These are phyloP conservation scores for Tetranychus truncatus DNA, from an alignment of 2,888 invertebrate genomes.

Conservation along the genomic window DNA sequence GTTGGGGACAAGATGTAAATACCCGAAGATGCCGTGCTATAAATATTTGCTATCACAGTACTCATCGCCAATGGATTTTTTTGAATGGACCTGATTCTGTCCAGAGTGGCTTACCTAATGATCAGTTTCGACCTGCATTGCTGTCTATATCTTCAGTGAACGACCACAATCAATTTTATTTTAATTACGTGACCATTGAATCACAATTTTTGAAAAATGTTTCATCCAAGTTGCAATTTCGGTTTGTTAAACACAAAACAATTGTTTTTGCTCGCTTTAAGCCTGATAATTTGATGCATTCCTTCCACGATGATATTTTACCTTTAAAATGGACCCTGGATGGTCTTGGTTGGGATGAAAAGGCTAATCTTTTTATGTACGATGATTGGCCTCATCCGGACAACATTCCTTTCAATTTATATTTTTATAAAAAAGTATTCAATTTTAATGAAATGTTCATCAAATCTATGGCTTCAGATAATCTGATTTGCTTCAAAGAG, in stretches of 20 bases:
- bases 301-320: conserved; percentile 38
- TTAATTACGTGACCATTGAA: conserved; percentile 28
- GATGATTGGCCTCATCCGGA: conserved; percentile 11
- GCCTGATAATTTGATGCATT: conserved; percentile 40
- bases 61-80: conserved; percentile 33
- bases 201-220: neutral
- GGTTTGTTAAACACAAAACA: conserved; percentile 27
- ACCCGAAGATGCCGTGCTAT: conserved; percentile 32
- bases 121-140: conserved; percentile 25
- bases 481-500: conserved; percentile 33
- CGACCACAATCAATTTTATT: conserved; percentile 32
- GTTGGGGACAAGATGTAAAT: conserved; percentile 27
- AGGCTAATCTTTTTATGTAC: conserved; percentile 12
- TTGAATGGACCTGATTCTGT: conserved; percentile 29
- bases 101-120: conserved; percentile 29
- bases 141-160: neutral
- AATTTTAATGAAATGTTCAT: neutral
- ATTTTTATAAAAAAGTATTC: conserved; percentile 3
- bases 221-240: conserved; percentile 23
- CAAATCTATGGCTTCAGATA: neutral
- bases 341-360: neutral
- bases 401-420: neutral
- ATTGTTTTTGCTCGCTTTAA: conserved; percentile 36
- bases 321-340: conserved; percentile 34
- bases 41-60: conserved; percentile 34